These are phyloP conservation scores for Atta cephalotes DNA, from an alignment of 1,140 invertebrate genomes.

Conservation along the genomic window DNA sequence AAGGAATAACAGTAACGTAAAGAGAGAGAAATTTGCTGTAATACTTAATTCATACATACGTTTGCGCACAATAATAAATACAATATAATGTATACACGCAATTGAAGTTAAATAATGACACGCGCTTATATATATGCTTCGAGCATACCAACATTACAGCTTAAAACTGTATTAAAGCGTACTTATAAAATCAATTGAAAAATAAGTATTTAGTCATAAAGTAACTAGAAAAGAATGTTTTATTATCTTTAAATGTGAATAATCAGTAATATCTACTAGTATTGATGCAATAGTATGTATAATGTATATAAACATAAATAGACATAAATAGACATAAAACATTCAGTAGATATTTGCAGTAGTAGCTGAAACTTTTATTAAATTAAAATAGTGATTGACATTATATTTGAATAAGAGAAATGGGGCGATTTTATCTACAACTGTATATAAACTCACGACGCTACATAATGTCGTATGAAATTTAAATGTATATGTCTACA, in stretches of 20 bases:
- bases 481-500: slow-evolving; percentile 41
- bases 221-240: neutral
- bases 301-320: too few relatives aligned
- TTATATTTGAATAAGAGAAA: slow-evolving; percentile 3
- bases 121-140: neutral
- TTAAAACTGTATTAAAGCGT: neutral
- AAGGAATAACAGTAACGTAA: neutral
- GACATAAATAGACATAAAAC: neutral
- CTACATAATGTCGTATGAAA: slow-evolving; percentile 51
- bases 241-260: neutral
- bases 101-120: neutral
- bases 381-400: neutral
- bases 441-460: slow-evolving; percentile 41
- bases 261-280: too few relatives aligned
- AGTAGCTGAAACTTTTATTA: neutral
- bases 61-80: neutral
- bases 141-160: too few relatives aligned
- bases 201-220: neutral
- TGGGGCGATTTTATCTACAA: neutral
- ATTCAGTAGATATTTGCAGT: neutral
- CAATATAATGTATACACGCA: neutral
- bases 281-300: too few relatives aligned
- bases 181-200: neutral
- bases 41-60: neutral
- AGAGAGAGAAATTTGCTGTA: neutral